Base-by-base conservation (phyloP, 2,888 invertebrate species). In the Cenopis cana region DNA sequence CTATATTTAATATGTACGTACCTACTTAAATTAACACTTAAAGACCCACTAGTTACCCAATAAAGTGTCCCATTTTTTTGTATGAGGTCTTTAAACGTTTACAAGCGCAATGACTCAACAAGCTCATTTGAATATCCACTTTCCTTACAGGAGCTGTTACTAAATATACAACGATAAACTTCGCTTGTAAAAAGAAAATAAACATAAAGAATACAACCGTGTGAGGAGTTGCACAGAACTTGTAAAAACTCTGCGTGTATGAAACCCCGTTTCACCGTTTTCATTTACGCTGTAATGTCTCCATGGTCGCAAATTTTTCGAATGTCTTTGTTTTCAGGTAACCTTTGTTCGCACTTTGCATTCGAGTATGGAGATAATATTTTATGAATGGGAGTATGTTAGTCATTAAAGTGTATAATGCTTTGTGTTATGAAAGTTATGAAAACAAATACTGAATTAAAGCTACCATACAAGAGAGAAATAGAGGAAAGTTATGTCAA, bases 201-300 rank as follows among this genome's bases (percentile, higher is more conserved):
- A 64, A 41, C 64, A 41, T 49, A 49, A 57, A 24, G 69, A 41
- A 64, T 52, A 46, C 33, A 66, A 55, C 24, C 38, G 56, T 46
- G 36, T 46, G 54, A 60, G 24, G 41, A 33, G 33, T 65, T 65
- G 54, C 52, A 60, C 46, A 50, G 49, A 46, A 57, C 62, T 65
- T 65, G n/a, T 69, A 64, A 65, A 56, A 65, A 65, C 52, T 64
- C 69, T 20, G 55, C 65, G 56, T 36, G 18, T 57, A 65, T 52
- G 52, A 65, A 62, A 62, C 52, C 33, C 57, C n/a, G 50, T 64
- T 64, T 55, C 57, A 38, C 33, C 61, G 60, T 64, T 72, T 72
- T 59, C 64, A 67, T 72, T 74, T 74, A 62, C 36, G 14, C 20
- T 24, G 38, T 69, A 72, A 72, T 69, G 69, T 72, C 69, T 69